Conservation (phyloP, 2,888 invertebrate species). For the Thyatira batis region DNA sequence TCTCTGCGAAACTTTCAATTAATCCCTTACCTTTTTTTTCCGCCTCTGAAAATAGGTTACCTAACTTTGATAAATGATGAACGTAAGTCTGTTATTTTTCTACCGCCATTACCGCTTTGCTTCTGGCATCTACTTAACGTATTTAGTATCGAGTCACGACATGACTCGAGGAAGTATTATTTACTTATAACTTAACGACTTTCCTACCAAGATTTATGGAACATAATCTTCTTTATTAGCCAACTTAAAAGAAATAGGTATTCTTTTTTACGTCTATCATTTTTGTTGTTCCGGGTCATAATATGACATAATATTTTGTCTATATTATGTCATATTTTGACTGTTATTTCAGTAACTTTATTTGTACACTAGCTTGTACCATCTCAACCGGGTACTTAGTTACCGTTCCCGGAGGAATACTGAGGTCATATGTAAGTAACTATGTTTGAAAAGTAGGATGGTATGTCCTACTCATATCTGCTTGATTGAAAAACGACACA, state of each 20-base stretch:
- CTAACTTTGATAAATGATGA: constrained; percentile 2
- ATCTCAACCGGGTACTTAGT: too few relatives aligned
- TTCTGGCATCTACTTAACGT: constrained; percentile 3
- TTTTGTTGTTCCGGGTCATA: not conserved
- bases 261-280: constrained; percentile 4
- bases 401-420: too few relatives aligned
- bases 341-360: too few relatives aligned
- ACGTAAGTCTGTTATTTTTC: not conserved
- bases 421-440: too few relatives aligned
- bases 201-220: constrained; percentile 32
- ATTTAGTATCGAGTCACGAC: constrained; percentile 9
- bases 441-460: too few relatives aligned
- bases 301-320: too few relatives aligned
- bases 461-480: too few relatives aligned
- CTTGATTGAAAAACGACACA: too few relatives aligned
- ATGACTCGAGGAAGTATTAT: constrained; percentile 24
- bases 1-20: constrained; percentile 4
- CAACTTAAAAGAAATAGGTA: constrained; percentile 21
- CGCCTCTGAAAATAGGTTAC: not conserved
- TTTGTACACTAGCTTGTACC: too few relatives aligned
- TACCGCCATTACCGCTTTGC: not conserved
- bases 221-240: constrained; percentile 29
- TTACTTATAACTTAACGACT: constrained; percentile 19
- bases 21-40: not conserved
- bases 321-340: too few relatives aligned